These are phyloP conservation scores for Ascidia mentula DNA, from an alignment of 23 tunicate genomes.

Conservation along the genomic window DNA sequence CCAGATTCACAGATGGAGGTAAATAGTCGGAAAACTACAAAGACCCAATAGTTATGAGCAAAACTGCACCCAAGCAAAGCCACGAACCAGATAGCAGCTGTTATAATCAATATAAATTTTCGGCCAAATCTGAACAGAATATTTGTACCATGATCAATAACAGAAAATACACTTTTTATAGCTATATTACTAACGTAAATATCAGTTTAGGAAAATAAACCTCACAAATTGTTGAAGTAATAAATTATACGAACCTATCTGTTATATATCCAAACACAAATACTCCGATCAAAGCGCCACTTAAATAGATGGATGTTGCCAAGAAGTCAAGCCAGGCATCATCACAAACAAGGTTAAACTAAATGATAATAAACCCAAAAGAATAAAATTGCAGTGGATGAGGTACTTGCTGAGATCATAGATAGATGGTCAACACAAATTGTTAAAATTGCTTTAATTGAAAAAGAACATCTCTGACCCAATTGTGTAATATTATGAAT, in stretches of 20 bases:
- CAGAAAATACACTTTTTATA: no score
- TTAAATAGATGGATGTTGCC: slow-evolving; percentile 33
- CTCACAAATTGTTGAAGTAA: background rate
- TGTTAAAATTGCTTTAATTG: no score
- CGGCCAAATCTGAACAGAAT: slow-evolving; percentile 67
- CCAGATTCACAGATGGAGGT: slow-evolving; percentile 67
- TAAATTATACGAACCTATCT: slow-evolving; percentile 42
- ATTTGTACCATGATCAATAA: no score
- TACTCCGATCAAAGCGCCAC: slow-evolving; percentile 37
- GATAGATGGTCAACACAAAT: no score
- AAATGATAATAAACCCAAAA: no score
- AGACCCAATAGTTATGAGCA: slow-evolving; percentile 49
- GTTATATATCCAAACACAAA: slow-evolving; percentile 31
- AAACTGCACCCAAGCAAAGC: slow-evolving; percentile 44
- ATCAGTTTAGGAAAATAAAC: background rate
- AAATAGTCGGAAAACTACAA: slow-evolving; percentile 50
- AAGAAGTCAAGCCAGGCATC: slow-evolving; percentile 27
- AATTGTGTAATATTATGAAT: no score
- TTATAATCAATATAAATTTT: slow-evolving; percentile 29
- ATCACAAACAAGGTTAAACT: slow-evolving; percentile 54
- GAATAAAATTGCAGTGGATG: no score
- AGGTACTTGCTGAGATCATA: no score
- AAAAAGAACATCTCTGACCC: no score
- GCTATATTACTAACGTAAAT: no score
- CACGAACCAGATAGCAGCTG: slow-evolving; percentile 30